Percentiles rank a stretch among this genome's conserved stretches.
These are phyloP conservation scores for Noctua janthe DNA, from an alignment of 2,888 invertebrate species.

Conservation along the genomic window DNA sequence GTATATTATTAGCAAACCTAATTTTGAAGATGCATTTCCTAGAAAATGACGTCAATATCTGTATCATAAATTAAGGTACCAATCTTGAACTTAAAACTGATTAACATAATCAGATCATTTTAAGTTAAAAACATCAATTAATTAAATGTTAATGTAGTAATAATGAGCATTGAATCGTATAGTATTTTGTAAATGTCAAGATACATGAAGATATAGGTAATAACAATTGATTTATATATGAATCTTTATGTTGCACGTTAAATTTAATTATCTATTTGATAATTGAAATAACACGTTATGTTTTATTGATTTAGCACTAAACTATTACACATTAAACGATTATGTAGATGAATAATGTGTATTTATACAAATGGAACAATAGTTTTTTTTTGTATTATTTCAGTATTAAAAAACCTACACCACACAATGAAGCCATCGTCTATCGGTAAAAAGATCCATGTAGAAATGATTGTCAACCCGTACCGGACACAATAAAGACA, in stretches of 20 bases:
- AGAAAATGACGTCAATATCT: conserved; percentile 18
- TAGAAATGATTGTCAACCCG: not conserved
- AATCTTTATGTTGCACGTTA: not conserved
- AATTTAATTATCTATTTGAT: conserved; percentile 13
- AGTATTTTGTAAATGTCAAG: conserved; percentile 31
- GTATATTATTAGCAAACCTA: conserved; percentile 6
- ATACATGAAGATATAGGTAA: not conserved
- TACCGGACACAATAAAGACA: not conserved
- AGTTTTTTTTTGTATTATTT: no score
- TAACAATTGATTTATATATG: conserved; percentile 18
- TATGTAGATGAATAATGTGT: not conserved
- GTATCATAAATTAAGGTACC: conserved; percentile 13
- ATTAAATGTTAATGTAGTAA: conserved; percentile 21
- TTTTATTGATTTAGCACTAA: not conserved
- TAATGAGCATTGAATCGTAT: conserved; percentile 11
- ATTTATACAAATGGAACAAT: not conserved
- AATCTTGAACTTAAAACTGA: conserved; percentile 11
- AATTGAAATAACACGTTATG: conserved; percentile 1
- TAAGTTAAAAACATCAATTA: conserved; percentile 9
- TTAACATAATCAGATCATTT: conserved; percentile 26
- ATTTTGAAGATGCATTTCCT: conserved; percentile 22
- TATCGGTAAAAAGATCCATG: not conserved
- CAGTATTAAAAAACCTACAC: not conserved
- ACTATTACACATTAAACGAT: not conserved
- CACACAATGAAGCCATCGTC: not conserved